Conservation (phyloP, 2,113 vertebrate genomes). For the Sorex araneus region DNA sequence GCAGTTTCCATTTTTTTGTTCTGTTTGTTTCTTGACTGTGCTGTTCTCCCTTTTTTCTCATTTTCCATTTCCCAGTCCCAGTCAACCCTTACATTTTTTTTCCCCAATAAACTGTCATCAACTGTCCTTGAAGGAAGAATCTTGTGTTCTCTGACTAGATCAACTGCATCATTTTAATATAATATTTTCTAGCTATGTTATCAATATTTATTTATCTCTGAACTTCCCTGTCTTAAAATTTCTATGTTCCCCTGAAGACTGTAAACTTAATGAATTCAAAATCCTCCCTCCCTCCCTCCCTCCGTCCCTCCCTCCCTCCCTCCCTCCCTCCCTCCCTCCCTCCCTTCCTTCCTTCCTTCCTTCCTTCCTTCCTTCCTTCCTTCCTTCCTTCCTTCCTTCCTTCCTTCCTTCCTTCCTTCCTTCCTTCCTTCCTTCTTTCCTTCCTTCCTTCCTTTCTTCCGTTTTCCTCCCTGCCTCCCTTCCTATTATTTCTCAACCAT, state of each 20-base stretch:
- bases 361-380: too few species aligned
- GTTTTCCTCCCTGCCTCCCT: too few species aligned
- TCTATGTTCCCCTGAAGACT: neutral
- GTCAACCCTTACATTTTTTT: neutral
- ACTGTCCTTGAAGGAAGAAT: neutral
- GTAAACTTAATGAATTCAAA: neutral
- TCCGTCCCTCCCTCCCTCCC: too few species aligned
- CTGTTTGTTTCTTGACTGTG: neutral
- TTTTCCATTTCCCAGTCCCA: neutral
- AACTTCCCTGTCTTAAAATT: neutral
- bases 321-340: too few species aligned
- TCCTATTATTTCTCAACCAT: neutral
- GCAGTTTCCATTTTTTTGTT: neutral
- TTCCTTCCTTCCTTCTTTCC: too few species aligned
- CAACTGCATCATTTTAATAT: conserved; percentile 10
- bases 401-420: too few species aligned
- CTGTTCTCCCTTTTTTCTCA: neutral
- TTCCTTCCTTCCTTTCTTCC: too few species aligned
- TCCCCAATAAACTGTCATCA: conserved; percentile 28
- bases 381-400: too few species aligned
- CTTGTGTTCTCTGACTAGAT: neutral
- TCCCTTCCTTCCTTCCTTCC: neutral
- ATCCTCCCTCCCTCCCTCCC: neutral
- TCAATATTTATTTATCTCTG: neutral
- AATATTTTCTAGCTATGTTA: conserved; percentile 31